Conservation (phyloP, 2,113 vertebrate species). For the Takifugu bimaculatus region DNA sequence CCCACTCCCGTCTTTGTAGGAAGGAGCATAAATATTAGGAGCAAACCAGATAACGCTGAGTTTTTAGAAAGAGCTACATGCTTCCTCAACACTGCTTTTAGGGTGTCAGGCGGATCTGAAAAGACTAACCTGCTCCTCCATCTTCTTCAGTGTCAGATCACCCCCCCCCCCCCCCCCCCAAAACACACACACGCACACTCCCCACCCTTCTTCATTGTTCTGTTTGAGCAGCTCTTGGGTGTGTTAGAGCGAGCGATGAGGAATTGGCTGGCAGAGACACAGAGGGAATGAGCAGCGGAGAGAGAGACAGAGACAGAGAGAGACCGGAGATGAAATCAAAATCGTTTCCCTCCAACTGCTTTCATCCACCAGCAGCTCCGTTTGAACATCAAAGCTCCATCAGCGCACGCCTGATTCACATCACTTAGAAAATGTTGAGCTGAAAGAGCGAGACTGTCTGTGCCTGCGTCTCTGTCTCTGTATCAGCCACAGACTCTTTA, state of each 20-base stretch:
- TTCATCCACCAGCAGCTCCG: constrained; percentile 61
- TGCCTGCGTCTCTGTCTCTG: constrained; percentile 31
- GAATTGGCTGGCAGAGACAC: constrained; percentile 52
- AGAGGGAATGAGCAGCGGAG: constrained; percentile 35
- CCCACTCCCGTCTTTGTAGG: constrained; percentile 2
- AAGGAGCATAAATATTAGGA: too few species aligned
- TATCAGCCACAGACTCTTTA: constrained; percentile 19
- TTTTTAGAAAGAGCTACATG: neutral
- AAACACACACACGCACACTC: too few species aligned
- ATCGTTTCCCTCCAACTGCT: constrained; percentile 57
- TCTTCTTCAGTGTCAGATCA: constrained; percentile 18
- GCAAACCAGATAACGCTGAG: neutral
- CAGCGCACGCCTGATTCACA: constrained; percentile 58
- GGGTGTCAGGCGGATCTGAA: constrained; percentile 6
- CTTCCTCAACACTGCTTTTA: neutral
- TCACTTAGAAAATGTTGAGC: constrained; percentile 46
- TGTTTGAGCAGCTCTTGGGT: constrained; percentile 39
- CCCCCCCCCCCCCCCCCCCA: too few species aligned
- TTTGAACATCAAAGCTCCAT: constrained; percentile 65
- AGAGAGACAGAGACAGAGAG: constrained; percentile 15
- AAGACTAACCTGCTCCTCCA: constrained; percentile 1
- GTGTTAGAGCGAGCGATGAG: constrained; percentile 52
- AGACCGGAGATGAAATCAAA: constrained; percentile 45
- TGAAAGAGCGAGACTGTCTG: constrained; percentile 47
- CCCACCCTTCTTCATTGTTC: neutral